phyloP scores from a whole-genome alignment of 2,888 invertebrate genomes.

The Tipula unca region DNA sequence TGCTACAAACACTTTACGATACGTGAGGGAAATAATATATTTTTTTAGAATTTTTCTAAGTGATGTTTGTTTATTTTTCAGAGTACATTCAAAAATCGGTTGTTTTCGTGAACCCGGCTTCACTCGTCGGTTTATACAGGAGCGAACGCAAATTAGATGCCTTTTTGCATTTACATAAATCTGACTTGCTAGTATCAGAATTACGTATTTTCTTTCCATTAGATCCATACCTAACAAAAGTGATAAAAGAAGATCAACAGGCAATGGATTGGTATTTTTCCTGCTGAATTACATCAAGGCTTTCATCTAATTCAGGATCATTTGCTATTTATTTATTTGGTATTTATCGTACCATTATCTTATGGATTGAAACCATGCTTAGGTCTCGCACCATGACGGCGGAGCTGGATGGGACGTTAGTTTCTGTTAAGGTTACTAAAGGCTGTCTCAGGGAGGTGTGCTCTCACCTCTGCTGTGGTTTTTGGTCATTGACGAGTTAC shows the following conservation, averaged over 20 bases:
- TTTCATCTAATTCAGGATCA: too few relatives aligned
- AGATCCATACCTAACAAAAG: slow-evolving; percentile 95
- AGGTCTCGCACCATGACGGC: too few relatives aligned
- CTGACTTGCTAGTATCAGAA: slow-evolving; percentile 75
- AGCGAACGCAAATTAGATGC: slow-evolving; percentile 93
- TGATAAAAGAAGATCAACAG: slow-evolving; percentile 79
- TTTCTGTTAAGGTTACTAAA: too few relatives aligned
- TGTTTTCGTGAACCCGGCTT: slow-evolving; percentile 78
- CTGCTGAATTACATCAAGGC: too few relatives aligned
- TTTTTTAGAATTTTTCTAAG: background rate
- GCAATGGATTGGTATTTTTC: slow-evolving; percentile 53
- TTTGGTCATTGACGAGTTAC: too few relatives aligned
- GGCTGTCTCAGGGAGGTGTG: too few relatives aligned
- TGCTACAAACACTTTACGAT: slow-evolving; percentile 78
- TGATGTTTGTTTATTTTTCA: slow-evolving; percentile 33
- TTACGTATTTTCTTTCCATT: slow-evolving; percentile 94
- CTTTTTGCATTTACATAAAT: slow-evolving; percentile 80
- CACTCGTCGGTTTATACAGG: slow-evolving; percentile 84
- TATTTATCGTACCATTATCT: too few relatives aligned
- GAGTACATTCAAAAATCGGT: slow-evolving; percentile 73
- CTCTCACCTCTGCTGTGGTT: too few relatives aligned
- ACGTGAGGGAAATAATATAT: slow-evolving; percentile 53
- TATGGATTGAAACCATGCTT: too few relatives aligned
- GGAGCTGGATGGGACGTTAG: too few relatives aligned
- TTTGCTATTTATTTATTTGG: too few relatives aligned